Conservation (phyloP, 2,113 vertebrate genomes). For the Ailuropoda melanoleuca region DNA sequence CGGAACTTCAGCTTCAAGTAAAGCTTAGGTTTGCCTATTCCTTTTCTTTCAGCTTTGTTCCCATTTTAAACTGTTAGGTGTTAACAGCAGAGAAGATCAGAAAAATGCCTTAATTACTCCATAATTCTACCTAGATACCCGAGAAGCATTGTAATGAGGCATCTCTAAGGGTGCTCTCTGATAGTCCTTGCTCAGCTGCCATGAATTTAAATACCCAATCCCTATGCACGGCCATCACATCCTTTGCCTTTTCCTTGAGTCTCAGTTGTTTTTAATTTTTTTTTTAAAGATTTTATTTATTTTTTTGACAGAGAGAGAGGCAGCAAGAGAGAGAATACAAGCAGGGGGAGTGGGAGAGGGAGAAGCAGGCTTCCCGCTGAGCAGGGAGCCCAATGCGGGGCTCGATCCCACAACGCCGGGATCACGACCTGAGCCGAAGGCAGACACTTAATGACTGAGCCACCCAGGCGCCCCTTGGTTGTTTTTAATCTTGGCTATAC, state of each 20-base stretch:
- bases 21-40: neutral
- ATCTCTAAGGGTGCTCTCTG: neutral
- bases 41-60: neutral
- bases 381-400: too few species aligned
- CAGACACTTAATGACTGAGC: too few species aligned
- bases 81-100: neutral
- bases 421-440: too few species aligned
- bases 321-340: too few species aligned
- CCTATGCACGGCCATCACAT: neutral
- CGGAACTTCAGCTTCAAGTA: neutral
- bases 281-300: neutral
- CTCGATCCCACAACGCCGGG: too few species aligned
- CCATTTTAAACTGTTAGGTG: neutral
- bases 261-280: neutral
- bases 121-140: neutral
- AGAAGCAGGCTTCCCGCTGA: too few species aligned
- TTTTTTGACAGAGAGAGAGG: too few species aligned
- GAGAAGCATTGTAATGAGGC: neutral
- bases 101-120: neutral
- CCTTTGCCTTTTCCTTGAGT: slow-evolving; percentile 9
- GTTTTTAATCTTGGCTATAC: neutral
- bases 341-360: too few species aligned
- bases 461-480: neutral
- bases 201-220: neutral
- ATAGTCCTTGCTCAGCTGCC: neutral